Evolutionary conservation across 2,113 vertebrate genomes (phyloP), one percentile per base, ranked within the genome.

Genomic region (Jacana jacana): DNA sequence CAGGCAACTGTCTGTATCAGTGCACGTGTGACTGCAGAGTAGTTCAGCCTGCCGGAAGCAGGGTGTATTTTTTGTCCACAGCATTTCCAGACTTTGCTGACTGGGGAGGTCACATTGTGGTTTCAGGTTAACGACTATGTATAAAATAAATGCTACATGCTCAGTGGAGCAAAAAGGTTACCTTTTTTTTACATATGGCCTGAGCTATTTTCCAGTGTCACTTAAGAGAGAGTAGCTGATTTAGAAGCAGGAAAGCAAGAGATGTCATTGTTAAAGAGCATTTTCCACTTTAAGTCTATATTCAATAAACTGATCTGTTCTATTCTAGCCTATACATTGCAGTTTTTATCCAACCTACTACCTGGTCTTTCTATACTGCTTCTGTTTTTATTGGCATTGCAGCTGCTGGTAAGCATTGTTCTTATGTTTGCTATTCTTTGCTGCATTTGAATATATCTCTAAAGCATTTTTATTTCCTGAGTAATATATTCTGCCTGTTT

Each of bases 381-480:
- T 99, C 99, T 25, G 99, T 99, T 86, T 93, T 99, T 93, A 99
- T 99, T 75, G 99, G 99, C 46, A 97, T 99, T 30, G 99, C 98
- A 70, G 99, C 99, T 90, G 99, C 99, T 96, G 98, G 99, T 99
- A 97, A 99, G 99, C 96, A 19, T 80, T 93, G 23, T 52, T 91
- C 40, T 78, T 84, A 42, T 89, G 22, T 30, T 73, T 49, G 31
- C 19, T 70, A 2, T 35, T 82, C 70, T 82, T 82, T 40, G 13
- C 49, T 83, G 14, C 5, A 28, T 81, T 77, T 92, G 10, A 84
- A 35, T 57, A 44, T n/a, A 6, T 17, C 39, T 28, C 33, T 73
- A n/a, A 83, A 73, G 30, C 44, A 64, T 58, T 89, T 82, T 58
- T 66, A 23, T 69, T 68, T 71, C 30, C 64, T 95, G 70, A 88